Evolutionary conservation across 2,888 invertebrate species (phyloP).

Genomic region (Tetheella fluctuosa): DNA sequence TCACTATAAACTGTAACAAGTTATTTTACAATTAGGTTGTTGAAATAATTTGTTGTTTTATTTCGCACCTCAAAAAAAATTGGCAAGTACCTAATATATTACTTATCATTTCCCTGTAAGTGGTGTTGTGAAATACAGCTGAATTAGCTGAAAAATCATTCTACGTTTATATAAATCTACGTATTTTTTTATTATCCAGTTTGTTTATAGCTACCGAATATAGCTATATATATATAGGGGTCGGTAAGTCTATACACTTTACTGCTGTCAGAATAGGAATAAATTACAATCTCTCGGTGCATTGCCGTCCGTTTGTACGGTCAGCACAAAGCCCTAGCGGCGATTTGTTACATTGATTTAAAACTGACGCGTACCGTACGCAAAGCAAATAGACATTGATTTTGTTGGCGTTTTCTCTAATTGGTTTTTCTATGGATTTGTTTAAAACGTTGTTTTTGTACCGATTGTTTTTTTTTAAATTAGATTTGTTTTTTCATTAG

Average conservation of each 20-base stretch:
- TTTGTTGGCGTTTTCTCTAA: slow-evolving; percentile 12
- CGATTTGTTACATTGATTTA: slow-evolving; percentile 75
- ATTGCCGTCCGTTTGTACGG: slow-evolving; percentile 54
- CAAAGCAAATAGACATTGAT: slow-evolving; percentile 31
- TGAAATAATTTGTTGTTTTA: too few relatives aligned
- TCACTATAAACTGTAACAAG: too few relatives aligned
- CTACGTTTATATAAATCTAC: neutral
- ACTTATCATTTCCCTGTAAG: neutral
- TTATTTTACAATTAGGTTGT: too few relatives aligned
- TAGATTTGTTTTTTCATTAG: neutral
- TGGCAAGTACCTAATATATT: neutral
- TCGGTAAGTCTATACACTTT: slow-evolving; percentile 36
- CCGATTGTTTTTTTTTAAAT: neutral
- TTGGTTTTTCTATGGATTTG: slow-evolving; percentile 3
- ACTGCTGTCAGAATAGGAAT: slow-evolving; percentile 68
- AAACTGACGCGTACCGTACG: slow-evolving; percentile 60
- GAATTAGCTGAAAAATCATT: neutral
- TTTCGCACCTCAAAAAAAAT: too few relatives aligned
- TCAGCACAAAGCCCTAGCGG: slow-evolving; percentile 59
- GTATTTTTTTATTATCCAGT: slow-evolving; percentile 7
- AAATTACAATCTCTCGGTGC: slow-evolving; percentile 64
- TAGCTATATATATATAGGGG: slow-evolving; percentile 29
- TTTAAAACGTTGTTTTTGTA: slow-evolving; percentile 9
- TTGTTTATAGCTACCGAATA: slow-evolving; percentile 34
- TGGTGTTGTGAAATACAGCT: too few relatives aligned